Conservation (phyloP, 2,113 vertebrate genomes). For the Onychostruthus taczanowskii region DNA sequence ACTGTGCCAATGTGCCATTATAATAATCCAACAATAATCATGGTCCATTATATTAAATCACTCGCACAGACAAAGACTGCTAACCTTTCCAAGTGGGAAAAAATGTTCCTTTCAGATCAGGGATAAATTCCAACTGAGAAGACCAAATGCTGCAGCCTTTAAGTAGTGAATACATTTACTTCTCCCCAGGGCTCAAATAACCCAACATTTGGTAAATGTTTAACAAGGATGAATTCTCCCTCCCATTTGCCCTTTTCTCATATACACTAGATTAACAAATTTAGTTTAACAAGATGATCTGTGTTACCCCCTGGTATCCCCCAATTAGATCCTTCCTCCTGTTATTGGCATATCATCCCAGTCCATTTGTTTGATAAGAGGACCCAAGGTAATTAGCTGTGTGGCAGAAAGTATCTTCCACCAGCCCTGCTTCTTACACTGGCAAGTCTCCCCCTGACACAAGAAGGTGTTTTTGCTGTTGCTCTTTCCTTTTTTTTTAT, state of each 20-base stretch:
- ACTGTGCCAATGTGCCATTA: slow-evolving; percentile 64
- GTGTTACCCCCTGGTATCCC: slow-evolving; percentile 53
- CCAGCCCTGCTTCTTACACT: neutral
- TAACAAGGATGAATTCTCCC: slow-evolving; percentile 41
- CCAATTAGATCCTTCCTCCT: slow-evolving; percentile 60
- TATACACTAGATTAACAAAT: slow-evolving; percentile 67
- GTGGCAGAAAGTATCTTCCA: neutral
- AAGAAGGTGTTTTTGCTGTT: neutral
- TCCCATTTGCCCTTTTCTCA: slow-evolving; percentile 62
- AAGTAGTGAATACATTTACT: slow-evolving; percentile 46
- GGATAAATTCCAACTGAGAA: slow-evolving; percentile 40
- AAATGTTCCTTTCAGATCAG: slow-evolving; percentile 39
- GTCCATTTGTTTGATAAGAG: slow-evolving; percentile 48
- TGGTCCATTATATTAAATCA: slow-evolving; percentile 68
- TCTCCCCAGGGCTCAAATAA: slow-evolving; percentile 49
- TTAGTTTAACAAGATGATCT: slow-evolving; percentile 62
- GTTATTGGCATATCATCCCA: neutral
- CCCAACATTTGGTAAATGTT: slow-evolving; percentile 62
- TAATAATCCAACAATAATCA: slow-evolving; percentile 71
- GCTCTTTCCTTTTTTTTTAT: neutral
- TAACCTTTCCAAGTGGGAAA: slow-evolving; percentile 51
- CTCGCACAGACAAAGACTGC: slow-evolving; percentile 49
- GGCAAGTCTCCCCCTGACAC: accelerated
- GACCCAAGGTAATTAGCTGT: neutral
- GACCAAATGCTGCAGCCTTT: slow-evolving; percentile 45